A percentile compares a stretch with the other conserved stretches of the same genome.
phyloP scores from a whole-genome alignment of 2,113 vertebrate species.

The Prinia subflava region DNA sequence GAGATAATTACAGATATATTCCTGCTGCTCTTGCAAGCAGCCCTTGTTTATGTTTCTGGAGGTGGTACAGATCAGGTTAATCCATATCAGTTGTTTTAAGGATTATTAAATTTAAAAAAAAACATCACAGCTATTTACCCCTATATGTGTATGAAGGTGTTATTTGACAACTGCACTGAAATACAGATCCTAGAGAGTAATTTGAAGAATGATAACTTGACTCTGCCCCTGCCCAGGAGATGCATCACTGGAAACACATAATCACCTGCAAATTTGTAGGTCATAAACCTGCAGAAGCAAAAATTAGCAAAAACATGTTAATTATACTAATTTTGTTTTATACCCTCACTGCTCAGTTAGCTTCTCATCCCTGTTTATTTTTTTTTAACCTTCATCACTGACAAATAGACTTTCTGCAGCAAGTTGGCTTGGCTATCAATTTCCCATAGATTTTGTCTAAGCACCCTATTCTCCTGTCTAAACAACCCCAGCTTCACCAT shows the following conservation, averaged over 20 bases:
- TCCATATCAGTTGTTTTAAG: neutral
- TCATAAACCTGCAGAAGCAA: neutral
- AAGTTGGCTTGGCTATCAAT: neutral
- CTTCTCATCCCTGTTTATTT: neutral
- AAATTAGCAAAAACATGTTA: neutral
- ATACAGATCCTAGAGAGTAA: neutral
- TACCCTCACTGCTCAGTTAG: neutral
- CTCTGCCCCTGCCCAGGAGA: neutral
- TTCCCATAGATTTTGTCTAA: neutral
- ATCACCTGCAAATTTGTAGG: neutral
- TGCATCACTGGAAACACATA: neutral
- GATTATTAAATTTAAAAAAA: neutral
- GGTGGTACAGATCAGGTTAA: neutral
- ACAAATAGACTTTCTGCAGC: neutral
- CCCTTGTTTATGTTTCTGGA: neutral
- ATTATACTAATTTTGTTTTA: neutral
- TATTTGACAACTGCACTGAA: neutral
- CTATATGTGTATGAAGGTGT: neutral
- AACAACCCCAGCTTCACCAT: neutral
- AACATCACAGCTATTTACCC: neutral
- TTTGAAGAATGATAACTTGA: neutral
- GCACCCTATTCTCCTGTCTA: neutral
- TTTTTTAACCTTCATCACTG: neutral
- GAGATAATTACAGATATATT: neutral
- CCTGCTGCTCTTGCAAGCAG: neutral